These are phyloP conservation scores for Phalacrocorax aristotelis DNA, from an alignment of 2,113 vertebrate species.

Conservation along the genomic window DNA sequence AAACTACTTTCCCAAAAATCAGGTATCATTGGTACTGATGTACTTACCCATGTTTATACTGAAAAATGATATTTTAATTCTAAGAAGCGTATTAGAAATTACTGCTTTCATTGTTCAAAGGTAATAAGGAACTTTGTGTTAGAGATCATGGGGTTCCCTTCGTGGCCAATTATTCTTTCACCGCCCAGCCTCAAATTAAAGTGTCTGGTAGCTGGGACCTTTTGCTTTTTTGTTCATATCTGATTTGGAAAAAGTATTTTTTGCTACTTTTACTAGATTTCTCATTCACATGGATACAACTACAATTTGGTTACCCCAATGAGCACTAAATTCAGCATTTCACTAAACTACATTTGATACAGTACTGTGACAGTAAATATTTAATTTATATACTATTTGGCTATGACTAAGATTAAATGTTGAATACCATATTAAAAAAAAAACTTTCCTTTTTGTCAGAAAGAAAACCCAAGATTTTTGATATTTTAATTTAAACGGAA, in stretches of 20 bases:
- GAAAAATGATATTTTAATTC: not conserved
- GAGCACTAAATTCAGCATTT: not conserved
- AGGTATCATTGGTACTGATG: not conserved
- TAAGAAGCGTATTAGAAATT: not conserved
- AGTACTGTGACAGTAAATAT: not conserved
- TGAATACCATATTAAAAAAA: not conserved
- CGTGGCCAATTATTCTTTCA: not conserved
- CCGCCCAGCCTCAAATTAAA: not conserved
- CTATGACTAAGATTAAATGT: not conserved
- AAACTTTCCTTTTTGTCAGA: not conserved
- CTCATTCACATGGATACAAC: not conserved
- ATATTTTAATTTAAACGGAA: not conserved
- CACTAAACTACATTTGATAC: not conserved
- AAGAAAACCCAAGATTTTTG: not conserved
- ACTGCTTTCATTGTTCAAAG: not conserved
- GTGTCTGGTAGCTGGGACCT: too few relatives aligned
- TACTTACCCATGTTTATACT: not conserved
- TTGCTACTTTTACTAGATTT: not conserved
- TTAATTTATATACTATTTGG: not conserved
- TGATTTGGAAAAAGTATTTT: not conserved
- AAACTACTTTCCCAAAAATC: not conserved
- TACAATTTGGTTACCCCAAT: not conserved
- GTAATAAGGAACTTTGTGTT: not conserved
- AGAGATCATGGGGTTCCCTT: not conserved
- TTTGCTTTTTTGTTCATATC: not conserved